A percentile compares a stretch with the other conserved stretches of the same genome.
These are phyloP conservation scores for Physeter macrocephalus DNA, from an alignment of 2,113 vertebrate genomes.

Conservation along the genomic window DNA sequence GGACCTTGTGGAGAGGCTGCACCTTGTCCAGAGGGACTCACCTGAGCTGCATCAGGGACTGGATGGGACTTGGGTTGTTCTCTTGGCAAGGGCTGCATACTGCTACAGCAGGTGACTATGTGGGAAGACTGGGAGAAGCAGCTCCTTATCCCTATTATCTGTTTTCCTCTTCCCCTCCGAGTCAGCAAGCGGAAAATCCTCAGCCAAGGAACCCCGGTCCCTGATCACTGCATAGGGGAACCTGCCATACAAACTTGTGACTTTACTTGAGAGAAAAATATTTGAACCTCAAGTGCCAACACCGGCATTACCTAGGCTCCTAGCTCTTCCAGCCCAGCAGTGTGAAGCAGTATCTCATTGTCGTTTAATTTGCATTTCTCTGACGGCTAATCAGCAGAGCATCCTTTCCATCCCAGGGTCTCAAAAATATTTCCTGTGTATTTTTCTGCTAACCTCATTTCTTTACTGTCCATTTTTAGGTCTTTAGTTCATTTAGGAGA, in stretches of 20 bases:
- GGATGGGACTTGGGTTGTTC: neutral
- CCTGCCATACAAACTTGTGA: neutral
- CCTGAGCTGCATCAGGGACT: neutral
- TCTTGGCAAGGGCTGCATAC: neutral
- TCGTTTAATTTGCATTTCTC: neutral
- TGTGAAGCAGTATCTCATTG: neutral
- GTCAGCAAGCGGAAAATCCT: neutral
- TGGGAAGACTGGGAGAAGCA: neutral
- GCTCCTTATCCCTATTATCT: neutral
- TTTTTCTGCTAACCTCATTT: neutral
- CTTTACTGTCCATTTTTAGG: neutral
- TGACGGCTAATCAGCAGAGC: neutral
- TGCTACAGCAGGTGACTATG: neutral
- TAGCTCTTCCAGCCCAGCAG: neutral
- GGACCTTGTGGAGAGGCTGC: neutral
- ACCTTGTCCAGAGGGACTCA: neutral
- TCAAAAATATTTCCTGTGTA: neutral
- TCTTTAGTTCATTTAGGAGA: neutral
- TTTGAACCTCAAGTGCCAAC: neutral
- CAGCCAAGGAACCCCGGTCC: neutral
- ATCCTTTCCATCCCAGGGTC: neutral
- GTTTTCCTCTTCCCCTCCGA: neutral
- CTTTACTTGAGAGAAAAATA: neutral
- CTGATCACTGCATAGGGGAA: neutral
- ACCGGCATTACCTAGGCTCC: neutral